Evolutionary conservation across 2,888 invertebrate genomes (phyloP), one percentile per base, ranked within the genome.

Genomic region (Macrophya alboannulata): DNA sequence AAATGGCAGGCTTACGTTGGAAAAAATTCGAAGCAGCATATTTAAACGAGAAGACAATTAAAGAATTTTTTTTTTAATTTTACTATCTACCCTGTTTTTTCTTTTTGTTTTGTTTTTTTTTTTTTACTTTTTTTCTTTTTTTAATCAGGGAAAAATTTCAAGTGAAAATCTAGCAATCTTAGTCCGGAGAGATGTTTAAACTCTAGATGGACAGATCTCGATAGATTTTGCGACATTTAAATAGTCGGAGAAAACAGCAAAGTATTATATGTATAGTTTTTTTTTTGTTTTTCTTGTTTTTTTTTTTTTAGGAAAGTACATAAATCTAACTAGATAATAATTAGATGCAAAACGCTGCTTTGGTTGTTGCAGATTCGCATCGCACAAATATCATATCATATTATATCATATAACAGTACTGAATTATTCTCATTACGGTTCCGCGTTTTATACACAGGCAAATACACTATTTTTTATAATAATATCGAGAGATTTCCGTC

Each of bases 181-280:
- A 87, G 87, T 84, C 86, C 86, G 37, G 85, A 83, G 43, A 84
- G 86, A 85, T 68, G 84, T 85, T 76, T 87, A 87, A 82, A 86
- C 79, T 86, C 76, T 86, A 68, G 86, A 86, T 87, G 86, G 87
- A 87, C 87, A 86, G 86, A 87, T 86, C 85, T 84, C 77, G 81
- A 76, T 86, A 81, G 10, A 81, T 62, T 81, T 81, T 59, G 37
- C 81, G 81, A 81, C 81, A 62, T 43, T 81, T 25, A 55, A 1
- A 74, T 12, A 25, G 72, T 74, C 45, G 45, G n/a, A 62, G 21
- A 81, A 77, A 51, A 59, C 59, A 40, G 62, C 59, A 40, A 81
- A 81, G 10, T 40, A n/a, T 51, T 8, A 76, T 43, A 40, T n/a
- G 5, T 72, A 37, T 31, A 31, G 2, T 68, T 4, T 68, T 31